These are phyloP conservation scores for Gymnoscelis rufifasciata DNA, from an alignment of 2,888 invertebrate genomes.

Conservation along the genomic window DNA sequence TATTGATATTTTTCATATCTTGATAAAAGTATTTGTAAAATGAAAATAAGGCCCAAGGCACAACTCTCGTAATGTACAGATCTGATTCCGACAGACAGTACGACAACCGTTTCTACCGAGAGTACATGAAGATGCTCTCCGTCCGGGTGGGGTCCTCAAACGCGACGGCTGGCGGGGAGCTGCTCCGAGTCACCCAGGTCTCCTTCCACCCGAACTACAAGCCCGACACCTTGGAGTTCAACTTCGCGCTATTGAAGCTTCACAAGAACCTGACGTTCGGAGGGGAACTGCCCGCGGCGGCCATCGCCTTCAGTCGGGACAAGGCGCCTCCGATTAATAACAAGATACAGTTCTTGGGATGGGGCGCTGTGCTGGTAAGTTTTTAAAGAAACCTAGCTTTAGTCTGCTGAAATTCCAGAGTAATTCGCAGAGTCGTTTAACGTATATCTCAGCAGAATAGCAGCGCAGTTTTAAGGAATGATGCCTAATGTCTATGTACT, in stretches of 20 bases:
- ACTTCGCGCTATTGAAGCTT: constrained; percentile 56
- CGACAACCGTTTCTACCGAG: constrained; percentile 69
- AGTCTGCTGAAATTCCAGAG: no score
- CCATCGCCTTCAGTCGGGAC: constrained; percentile 41
- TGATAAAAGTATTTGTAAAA: no score
- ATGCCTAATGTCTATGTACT: no score
- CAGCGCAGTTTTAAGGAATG: no score
- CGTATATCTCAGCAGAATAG: no score
- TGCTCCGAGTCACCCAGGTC: constrained; percentile 54
- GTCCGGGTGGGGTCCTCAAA: constrained; percentile 63
- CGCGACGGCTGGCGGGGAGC: constrained; percentile 58
- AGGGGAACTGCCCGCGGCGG: constrained; percentile 28
- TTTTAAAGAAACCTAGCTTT: background rate
- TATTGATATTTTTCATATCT: no score
- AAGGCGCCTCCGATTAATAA: constrained; percentile 48
- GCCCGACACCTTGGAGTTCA: constrained; percentile 60
- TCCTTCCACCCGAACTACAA: constrained; percentile 73
- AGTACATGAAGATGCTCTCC: constrained; percentile 66
- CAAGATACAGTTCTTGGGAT: constrained; percentile 57
- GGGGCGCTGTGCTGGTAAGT: constrained; percentile 68
- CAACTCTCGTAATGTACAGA: no score
- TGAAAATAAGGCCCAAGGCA: no score
- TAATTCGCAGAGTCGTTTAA: no score
- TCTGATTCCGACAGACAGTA: no score
- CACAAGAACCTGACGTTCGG: constrained; percentile 54